Conservation (phyloP, 2,797 vertebrate genomes). For the Heterohyrax brucei region DNA sequence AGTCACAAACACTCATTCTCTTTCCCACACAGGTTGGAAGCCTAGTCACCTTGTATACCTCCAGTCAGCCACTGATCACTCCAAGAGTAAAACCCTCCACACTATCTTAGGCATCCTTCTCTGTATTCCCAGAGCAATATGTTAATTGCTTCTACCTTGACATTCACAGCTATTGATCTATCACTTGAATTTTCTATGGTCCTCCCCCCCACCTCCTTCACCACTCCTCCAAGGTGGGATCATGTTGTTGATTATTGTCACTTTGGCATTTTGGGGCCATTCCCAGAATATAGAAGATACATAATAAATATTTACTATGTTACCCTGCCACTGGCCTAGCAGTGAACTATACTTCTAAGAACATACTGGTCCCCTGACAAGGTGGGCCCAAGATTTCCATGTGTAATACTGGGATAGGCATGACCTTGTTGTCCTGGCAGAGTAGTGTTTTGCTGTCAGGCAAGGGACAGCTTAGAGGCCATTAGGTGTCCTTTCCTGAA, state of each 20-base stretch:
- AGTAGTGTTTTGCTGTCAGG: neutral
- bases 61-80: neutral
- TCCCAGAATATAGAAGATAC: neutral
- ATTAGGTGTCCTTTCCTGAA: neutral
- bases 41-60: neutral
- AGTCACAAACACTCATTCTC: neutral
- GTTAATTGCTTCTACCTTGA: too few species aligned
- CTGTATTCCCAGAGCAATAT: neutral
- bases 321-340: neutral
- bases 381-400: neutral
- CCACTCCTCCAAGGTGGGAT: too few species aligned
- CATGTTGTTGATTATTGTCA: too few species aligned
- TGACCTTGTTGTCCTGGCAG: neutral
- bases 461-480: neutral
- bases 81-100: too few species aligned
- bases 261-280: accelerated
- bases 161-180: neutral
- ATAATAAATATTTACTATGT: neutral
- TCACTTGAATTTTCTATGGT: neutral
- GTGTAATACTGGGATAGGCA: neutral
- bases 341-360: neutral
- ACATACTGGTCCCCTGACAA: neutral
- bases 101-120: accelerated
- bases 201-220: accelerated
- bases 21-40: neutral